Conservation (phyloP, 2,113 vertebrate genomes). For the Cololabis saira region DNA sequence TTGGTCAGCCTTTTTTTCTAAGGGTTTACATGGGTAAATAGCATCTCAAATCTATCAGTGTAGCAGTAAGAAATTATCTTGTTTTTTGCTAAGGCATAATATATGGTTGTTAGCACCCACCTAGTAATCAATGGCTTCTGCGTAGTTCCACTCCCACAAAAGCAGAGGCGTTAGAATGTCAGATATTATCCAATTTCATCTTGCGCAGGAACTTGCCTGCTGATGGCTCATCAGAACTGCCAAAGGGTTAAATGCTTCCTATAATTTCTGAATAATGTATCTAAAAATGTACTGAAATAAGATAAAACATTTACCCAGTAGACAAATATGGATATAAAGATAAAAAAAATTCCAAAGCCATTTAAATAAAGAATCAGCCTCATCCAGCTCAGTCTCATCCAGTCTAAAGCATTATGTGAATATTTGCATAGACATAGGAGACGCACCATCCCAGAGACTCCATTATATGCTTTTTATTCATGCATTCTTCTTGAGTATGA, state of each 20-base stretch:
- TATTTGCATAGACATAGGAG: no score
- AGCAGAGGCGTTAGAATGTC: slow-evolving; percentile 65
- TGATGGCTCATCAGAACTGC: slow-evolving; percentile 45
- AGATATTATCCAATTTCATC: slow-evolving; percentile 47
- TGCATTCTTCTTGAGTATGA: no score
- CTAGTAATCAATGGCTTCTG: slow-evolving; percentile 58
- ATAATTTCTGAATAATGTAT: neutral
- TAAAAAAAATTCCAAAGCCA: no score
- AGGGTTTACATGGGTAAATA: neutral
- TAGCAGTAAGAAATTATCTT: slow-evolving; percentile 8
- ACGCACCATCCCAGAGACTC: no score
- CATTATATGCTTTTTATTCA: no score
- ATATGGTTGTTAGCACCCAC: slow-evolving; percentile 52
- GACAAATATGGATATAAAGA: no score
- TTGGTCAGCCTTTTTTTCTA: neutral
- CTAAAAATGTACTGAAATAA: no score
- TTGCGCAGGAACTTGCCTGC: slow-evolving; percentile 27
- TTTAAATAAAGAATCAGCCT: no score
- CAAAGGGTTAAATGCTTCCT: slow-evolving; percentile 23
- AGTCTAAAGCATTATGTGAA: no score
- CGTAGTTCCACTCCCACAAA: slow-evolving; percentile 53
- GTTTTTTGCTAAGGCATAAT: slow-evolving; percentile 42
- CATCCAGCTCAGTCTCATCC: no score
- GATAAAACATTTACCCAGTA: no score
- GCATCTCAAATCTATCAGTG: slow-evolving; percentile 1